A percentile compares a stretch with the other conserved stretches of the same genome.
These are phyloP conservation scores for Itoplectis maculator DNA, from an alignment of 2,888 invertebrate genomes.

Conservation along the genomic window DNA sequence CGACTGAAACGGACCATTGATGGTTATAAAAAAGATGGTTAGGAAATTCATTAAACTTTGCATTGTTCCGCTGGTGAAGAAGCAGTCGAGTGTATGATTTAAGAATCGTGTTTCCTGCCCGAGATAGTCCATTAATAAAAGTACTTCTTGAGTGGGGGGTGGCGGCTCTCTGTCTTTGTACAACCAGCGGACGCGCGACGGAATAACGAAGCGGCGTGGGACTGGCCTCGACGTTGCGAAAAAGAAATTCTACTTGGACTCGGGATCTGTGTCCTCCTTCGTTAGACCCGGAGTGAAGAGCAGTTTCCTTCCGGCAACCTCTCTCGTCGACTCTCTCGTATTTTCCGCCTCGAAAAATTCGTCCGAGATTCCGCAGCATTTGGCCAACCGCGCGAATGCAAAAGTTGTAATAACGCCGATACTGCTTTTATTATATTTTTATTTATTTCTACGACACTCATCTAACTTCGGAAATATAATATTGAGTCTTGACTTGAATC, in stretches of 20 bases:
- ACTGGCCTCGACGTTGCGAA: neutral
- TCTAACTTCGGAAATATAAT: too few species aligned
- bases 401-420: too few species aligned
- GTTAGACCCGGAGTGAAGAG: neutral
- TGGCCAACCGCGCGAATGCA: too few species aligned
- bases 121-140: neutral
- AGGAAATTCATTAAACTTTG: neutral
- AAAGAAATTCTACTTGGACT: neutral
- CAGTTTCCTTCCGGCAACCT: neutral
- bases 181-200: neutral
- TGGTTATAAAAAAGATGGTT: neutral
- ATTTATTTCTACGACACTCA: too few species aligned
- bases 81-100: neutral
- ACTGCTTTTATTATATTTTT: too few species aligned
- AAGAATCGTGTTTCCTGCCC: neutral
- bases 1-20: neutral
- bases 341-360: too few species aligned
- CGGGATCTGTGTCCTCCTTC: constrained; percentile 4
- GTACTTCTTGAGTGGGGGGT: constrained; percentile 4
- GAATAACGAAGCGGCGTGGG: neutral
- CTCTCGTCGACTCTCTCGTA: too few species aligned
- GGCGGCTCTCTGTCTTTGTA: neutral
- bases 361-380: too few species aligned
- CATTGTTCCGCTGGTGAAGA: neutral
- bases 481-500: neutral